Conservation (phyloP, 2,797 vertebrate genomes). For the Artibeus lituratus region DNA sequence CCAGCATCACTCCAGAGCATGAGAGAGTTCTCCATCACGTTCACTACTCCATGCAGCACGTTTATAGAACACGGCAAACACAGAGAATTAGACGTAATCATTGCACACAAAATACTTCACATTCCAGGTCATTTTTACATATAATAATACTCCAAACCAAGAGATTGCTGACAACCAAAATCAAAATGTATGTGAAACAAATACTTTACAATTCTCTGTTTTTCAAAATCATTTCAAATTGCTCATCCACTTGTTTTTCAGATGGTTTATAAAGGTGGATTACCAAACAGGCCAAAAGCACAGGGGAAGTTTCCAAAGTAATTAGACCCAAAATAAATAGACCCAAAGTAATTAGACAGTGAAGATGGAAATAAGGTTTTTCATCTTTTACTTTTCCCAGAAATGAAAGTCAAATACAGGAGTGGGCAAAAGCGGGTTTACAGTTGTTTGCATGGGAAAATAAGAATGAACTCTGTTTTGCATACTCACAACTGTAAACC, state of each 20-base stretch:
- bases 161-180: not conserved
- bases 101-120: not conserved
- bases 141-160: not conserved
- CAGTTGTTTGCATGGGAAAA: not conserved
- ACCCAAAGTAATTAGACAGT: not conserved
- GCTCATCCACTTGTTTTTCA: not conserved
- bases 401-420: conserved; percentile 37
- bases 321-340: conserved; percentile 27
- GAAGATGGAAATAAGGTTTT: conserved; percentile 4
- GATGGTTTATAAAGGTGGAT: not conserved
- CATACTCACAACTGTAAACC: not conserved
- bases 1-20: not conserved
- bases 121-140: not conserved
- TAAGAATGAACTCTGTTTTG: not conserved
- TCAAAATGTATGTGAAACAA: not conserved
- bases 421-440: not conserved
- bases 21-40: not conserved
- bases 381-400: conserved; percentile 43
- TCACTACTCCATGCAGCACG: not conserved
- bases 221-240: not conserved
- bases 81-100: not conserved
- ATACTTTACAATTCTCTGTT: conserved; percentile 5
- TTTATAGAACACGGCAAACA: not conserved
- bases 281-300: conserved; percentile 28
- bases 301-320: not conserved